phyloP scores from a whole-genome alignment of 2,888 invertebrate genomes.

The Griposia aprilina region DNA sequence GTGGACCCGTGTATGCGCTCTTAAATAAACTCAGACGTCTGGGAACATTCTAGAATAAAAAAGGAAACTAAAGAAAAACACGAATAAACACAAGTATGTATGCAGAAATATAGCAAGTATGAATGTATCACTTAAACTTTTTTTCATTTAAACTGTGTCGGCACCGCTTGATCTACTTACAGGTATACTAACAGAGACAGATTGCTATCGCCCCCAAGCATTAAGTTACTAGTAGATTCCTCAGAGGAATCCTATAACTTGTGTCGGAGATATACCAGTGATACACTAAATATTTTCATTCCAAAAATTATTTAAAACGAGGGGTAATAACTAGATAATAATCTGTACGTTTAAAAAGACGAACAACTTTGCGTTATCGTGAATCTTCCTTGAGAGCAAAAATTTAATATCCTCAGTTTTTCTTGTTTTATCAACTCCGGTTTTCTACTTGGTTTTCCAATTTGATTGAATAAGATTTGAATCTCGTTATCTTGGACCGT shows the following conservation, averaged over 20 bases:
- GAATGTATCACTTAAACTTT: constrained; percentile 63
- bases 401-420: constrained; percentile 21
- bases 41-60: constrained; percentile 26
- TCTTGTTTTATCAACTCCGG: constrained; percentile 12
- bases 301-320: constrained; percentile 58
- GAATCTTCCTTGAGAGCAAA: constrained; percentile 32
- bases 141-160: constrained; percentile 55
- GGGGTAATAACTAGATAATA: constrained; percentile 50
- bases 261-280: constrained; percentile 58
- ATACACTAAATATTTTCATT: constrained; percentile 57
- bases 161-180: constrained; percentile 60
- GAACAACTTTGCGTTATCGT: constrained; percentile 36
- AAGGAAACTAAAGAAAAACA: constrained; percentile 20
- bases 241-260: constrained; percentile 43
- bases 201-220: constrained; percentile 63
- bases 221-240: constrained; percentile 61
- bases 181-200: constrained; percentile 62
- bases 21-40: constrained; percentile 36
- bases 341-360: constrained; percentile 50
- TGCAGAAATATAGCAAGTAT: constrained; percentile 47
- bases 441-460: constrained; percentile 27
- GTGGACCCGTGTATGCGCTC: too few species aligned
- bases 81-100: constrained; percentile 33
- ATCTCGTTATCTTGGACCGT: constrained; percentile 44
- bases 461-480: constrained; percentile 45